Evolutionary conservation across 2,113 vertebrate species (phyloP).

Genomic region (Acrocephalus kingi): DNA sequence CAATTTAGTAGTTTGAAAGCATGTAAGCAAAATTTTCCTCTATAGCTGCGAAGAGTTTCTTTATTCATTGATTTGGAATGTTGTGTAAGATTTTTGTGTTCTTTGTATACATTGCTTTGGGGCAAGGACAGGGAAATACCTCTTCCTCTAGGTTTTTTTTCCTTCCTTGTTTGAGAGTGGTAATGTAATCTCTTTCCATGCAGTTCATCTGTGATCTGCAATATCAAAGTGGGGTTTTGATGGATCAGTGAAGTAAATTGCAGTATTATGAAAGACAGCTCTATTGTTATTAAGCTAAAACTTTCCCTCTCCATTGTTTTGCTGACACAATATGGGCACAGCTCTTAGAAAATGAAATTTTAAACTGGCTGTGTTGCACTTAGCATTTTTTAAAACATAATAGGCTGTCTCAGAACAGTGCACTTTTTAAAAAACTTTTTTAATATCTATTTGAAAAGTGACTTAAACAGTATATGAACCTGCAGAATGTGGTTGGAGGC

Average conservation of each 20-base stretch:
- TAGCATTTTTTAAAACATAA: background rate
- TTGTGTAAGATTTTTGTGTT: background rate
- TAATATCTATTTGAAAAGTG: background rate
- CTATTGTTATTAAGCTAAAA: background rate
- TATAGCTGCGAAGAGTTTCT: background rate
- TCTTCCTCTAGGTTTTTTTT: background rate
- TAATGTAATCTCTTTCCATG: background rate
- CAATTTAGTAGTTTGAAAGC: background rate
- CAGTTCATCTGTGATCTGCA: background rate
- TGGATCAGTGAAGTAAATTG: background rate
- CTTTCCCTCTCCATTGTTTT: constrained; percentile 1
- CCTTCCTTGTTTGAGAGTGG: background rate
- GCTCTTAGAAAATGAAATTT: background rate
- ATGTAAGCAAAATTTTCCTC: background rate
- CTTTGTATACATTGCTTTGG: background rate
- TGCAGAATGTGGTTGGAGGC: background rate
- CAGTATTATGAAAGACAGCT: background rate
- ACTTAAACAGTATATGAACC: background rate
- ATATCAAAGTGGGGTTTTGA: background rate
- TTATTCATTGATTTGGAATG: background rate
- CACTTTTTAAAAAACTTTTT: background rate
- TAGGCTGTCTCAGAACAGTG: background rate
- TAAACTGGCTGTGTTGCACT: background rate
- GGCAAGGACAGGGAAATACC: background rate
- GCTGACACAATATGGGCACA: background rate